These are phyloP conservation scores for Amia ocellicauda DNA, from an alignment of 2,113 vertebrate species.

Conservation along the genomic window DNA sequence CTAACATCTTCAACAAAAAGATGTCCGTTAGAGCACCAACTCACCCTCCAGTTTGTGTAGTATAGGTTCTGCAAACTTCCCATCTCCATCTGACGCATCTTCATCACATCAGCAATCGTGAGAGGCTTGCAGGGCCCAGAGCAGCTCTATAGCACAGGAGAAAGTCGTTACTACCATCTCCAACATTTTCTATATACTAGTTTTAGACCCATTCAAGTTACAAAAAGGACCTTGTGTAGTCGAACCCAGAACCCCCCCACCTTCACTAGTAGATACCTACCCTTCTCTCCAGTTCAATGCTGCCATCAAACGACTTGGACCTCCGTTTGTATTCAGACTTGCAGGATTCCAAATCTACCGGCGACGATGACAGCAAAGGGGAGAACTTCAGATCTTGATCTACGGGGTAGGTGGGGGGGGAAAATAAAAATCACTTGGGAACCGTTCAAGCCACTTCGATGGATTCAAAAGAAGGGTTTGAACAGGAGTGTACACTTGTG, in stretches of 20 bases:
- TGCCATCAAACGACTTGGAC: slow-evolving; percentile 30
- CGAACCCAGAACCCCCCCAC: too few species aligned
- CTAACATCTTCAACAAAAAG: background rate
- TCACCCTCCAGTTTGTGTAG: slow-evolving; percentile 38
- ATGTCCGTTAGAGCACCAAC: background rate
- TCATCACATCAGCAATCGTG: slow-evolving; percentile 38
- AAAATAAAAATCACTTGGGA: background rate
- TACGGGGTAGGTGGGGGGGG: too few species aligned
- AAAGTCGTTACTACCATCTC: background rate
- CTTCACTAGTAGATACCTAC: slow-evolving; percentile 26
- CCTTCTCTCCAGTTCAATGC: slow-evolving; percentile 12
- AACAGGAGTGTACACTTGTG: too few species aligned
- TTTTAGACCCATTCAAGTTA: background rate
- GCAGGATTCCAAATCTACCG: slow-evolving; percentile 10
- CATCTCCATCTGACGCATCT: slow-evolving; percentile 20
- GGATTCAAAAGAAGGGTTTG: too few species aligned
- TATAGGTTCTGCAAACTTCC: slow-evolving; percentile 6
- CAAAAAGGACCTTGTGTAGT: too few species aligned
- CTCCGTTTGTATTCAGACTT: slow-evolving; percentile 20
- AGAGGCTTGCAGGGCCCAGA: too few species aligned
- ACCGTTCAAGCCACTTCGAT: too few species aligned
- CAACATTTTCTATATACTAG: background rate
- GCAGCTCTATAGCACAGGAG: background rate
- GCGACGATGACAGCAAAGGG: slow-evolving; percentile 29
- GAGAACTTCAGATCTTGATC: slow-evolving; percentile 23